A percentile compares a stretch with the other conserved stretches of the same genome.
Conservation (phyloP, 92 coral and sea anemone genomes). For the Heteractis magnifica region DNA sequence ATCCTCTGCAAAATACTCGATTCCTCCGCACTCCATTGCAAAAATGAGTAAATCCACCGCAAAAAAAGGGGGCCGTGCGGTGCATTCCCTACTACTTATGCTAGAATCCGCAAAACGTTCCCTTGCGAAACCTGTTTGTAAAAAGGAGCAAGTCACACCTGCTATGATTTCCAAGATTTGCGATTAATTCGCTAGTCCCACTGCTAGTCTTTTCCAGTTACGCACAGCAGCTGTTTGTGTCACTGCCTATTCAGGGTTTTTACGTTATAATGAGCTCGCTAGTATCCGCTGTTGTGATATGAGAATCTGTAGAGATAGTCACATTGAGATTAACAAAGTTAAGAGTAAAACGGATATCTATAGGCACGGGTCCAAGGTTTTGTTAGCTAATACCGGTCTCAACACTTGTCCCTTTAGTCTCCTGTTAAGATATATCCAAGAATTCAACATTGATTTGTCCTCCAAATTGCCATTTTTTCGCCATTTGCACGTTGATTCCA, state of each 20-base stretch:
- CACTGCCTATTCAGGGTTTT: not conserved
- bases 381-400: not conserved
- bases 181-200: constrained; percentile 25
- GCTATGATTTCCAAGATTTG: constrained; percentile 30
- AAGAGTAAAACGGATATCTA: constrained; percentile 4
- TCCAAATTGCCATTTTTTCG: not conserved
- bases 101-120: no score
- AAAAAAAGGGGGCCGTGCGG: no score
- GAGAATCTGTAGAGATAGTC: not conserved
- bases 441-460: not conserved
- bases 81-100: no score
- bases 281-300: no score
- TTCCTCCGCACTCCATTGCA: no score
- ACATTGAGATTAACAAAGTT: not conserved
- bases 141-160: constrained; percentile 16
- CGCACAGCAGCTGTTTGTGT: constrained; percentile 1
- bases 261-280: no score
- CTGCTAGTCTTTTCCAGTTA: not conserved
- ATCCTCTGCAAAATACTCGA: no score
- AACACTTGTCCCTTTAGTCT: constrained; percentile 1
- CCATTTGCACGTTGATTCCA: not conserved
- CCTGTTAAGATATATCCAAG: constrained; percentile 1
- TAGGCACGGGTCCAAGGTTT: not conserved
- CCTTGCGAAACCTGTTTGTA: no score
- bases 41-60: no score